phyloP scores from a whole-genome alignment of 2,797 vertebrate species.

The Falco berigora region DNA sequence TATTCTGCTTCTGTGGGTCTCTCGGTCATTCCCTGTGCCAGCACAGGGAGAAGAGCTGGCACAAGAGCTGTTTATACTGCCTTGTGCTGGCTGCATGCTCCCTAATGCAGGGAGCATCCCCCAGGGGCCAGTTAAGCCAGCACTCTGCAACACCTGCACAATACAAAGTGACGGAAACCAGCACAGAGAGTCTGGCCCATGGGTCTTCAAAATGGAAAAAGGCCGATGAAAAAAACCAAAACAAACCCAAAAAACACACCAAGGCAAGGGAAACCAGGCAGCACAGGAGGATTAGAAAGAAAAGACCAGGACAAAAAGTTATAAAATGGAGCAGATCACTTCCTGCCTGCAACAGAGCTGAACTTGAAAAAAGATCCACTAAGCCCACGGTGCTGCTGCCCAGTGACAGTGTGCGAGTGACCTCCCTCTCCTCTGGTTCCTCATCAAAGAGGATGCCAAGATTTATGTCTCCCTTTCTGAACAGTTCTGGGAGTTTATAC shows the following conservation, averaged over 20 bases:
- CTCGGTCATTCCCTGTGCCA: background rate
- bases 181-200: background rate
- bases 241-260: background rate
- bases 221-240: background rate
- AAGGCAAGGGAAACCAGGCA: slow-evolving; percentile 20
- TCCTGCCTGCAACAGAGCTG: slow-evolving; percentile 4
- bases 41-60: background rate
- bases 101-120: background rate
- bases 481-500: background rate
- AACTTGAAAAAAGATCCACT: slow-evolving; percentile 29
- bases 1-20: background rate
- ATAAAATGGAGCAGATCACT: slow-evolving; percentile 42
- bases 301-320: slow-evolving; percentile 14
- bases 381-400: background rate
- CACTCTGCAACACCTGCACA: slow-evolving; percentile 44
- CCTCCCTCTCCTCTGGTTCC: background rate
- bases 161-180: slow-evolving; percentile 35
- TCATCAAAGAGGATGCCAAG: background rate
- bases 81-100: background rate
- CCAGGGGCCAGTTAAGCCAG: background rate
- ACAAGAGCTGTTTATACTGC: background rate
- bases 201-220: slow-evolving; percentile 41
- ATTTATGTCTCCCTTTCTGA: background rate
- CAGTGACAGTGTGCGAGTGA: background rate
- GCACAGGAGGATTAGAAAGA: slow-evolving; percentile 26